Conservation (phyloP, 2,797 vertebrate genomes). For the Molossus molossus region DNA sequence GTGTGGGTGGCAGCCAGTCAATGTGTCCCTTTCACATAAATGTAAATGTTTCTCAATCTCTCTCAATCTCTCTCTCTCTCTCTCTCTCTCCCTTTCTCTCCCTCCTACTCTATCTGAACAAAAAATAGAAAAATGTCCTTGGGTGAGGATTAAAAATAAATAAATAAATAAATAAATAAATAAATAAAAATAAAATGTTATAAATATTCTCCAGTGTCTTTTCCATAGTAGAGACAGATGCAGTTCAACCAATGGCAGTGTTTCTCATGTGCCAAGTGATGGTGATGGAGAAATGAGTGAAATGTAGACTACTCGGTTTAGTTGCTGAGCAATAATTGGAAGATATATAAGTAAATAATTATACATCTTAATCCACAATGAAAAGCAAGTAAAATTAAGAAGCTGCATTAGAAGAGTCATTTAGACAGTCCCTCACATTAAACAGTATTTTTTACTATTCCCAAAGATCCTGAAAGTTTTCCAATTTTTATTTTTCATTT, state of each 20-base stretch:
- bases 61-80: too few relatives aligned
- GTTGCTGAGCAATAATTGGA: neutral
- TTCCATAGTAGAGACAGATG: fast-evolving
- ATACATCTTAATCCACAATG: neutral
- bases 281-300: neutral
- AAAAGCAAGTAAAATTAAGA: constrained; percentile 31
- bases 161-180: too few relatives aligned
- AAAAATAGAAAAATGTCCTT: too few relatives aligned
- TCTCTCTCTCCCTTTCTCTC: too few relatives aligned
- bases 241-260: neutral
- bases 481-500: constrained; percentile 50
- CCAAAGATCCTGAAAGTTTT: constrained; percentile 25
- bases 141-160: too few relatives aligned
- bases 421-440: constrained; percentile 30
- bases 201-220: neutral
- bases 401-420: neutral
- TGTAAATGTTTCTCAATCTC: too few relatives aligned
- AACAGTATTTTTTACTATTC: neutral
- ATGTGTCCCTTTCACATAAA: too few relatives aligned
- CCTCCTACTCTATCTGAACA: too few relatives aligned
- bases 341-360: neutral
- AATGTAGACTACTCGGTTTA: neutral
- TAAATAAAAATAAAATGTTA: neutral
- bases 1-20: too few relatives aligned
- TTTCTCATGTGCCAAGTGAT: neutral